Base-by-base conservation (phyloP, 2,113 vertebrate species). In the Poeciliopsis turrubarensis region DNA sequence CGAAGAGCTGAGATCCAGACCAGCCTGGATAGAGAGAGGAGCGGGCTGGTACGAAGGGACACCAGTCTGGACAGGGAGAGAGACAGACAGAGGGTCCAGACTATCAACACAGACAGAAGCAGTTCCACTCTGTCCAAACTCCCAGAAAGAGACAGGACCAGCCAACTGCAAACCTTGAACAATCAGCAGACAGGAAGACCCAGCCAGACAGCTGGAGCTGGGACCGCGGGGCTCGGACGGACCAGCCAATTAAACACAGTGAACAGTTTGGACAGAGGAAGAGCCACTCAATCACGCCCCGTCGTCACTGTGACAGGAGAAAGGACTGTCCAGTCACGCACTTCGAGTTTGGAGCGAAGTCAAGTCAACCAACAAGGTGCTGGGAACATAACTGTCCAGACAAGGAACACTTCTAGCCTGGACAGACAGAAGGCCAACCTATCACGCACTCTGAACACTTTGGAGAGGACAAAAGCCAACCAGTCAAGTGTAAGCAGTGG, bases 1-100 rank as follows among this genome's bases (percentile, higher is more conserved):
- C 87, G 95, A 88, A 95, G 94, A 19, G 95, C 95, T 0, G 95
- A 97, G 90, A 95, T 97, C 87, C 95, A 95, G 92, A 93, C 93
- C 6, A 92, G 70, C 70, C 89, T 96, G 70, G 95, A 94, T 75
- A 89, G 92, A 0, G 60, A 93, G 34, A 82, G 85, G 72, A 89
- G 87, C 12, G 82, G 87, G 51, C 72, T 84, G 15, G 83, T 89
- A 1, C 87, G 89, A 61, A 84, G 91, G 65, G 91, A 92, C n/a
- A 87, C 89, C 30, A 91, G 90, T 60, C 76, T 91, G 72, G 90
- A 90, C n/a, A 69, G 88, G 67, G 92, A 91, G 22, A 37, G 77
- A 61, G 92, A 89, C 80, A 80, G 78, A 65, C 78, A 83, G 84
- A 89, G 73, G 82, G 80, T 84, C 78, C 92, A 92, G 64, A 92